Base-by-base conservation (phyloP, 2,888 invertebrate genomes). In the Chaitophorus viminalis region DNA sequence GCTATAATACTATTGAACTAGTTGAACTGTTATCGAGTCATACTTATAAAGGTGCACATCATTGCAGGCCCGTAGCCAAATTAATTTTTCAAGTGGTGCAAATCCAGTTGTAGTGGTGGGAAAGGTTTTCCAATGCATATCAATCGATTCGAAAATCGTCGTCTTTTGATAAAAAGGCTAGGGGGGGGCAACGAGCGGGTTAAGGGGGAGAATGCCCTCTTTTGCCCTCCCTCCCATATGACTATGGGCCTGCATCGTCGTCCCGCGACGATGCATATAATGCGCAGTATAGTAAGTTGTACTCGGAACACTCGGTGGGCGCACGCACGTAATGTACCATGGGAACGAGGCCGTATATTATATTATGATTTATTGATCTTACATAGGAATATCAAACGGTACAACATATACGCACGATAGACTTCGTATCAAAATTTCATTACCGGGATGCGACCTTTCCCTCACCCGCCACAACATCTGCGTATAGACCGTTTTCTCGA, bases 401-500 rank as follows among this genome's bases (percentile, higher is more conserved):
- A 18, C 21, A 21, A 1, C 3, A 25, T 8, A 60, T 36, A 52
- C n/a, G 72, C 54, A 5, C 52, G 78, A 85, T 78, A 65, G 54
- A 72, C 78, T 68, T 86, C n/a, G 78, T 78, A 86, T 86, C 86
- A 86, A 86, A 86, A 86, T 86, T 86, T 78, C 86, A 86, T 86
- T 86, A 86, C 70, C 52, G 54, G 68, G 78, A 70, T 72, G 78
- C 21, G 33, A 84, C 84, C 18, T 46, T n/a, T 39, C 78, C 60
- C 0, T 39, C 60, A 18, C 21, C 65, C 29, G 9, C 18, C 14
- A 17, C 46, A 11, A 36, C 46, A 39, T 29, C 6, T 72, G 65
- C 21, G 52, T 76, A n/a, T n/a, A 54, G 17, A 76, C 17, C 84
- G 75, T 68, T 25, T 75, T 76, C 75, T 18, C 31, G 77, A 76